Evolutionary conservation across 2,888 invertebrate genomes (phyloP).

Genomic region (Pecten maximus): DNA sequence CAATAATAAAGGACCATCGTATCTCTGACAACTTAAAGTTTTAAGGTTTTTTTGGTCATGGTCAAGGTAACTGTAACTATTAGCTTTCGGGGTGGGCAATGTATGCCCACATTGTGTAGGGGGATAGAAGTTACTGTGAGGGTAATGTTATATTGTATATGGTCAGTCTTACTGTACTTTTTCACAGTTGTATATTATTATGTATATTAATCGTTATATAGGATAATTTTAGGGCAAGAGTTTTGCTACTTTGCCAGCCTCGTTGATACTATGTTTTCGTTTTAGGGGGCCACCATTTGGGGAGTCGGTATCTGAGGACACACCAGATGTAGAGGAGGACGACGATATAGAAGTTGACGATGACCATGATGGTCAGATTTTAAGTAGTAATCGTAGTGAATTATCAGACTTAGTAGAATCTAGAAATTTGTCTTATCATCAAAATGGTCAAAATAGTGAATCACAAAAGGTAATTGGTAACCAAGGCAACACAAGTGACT

Average conservation of each 20-base stretch:
- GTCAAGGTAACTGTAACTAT: too few relatives aligned
- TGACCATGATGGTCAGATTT: not conserved
- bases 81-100: too few relatives aligned
- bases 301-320: constrained; percentile 18
- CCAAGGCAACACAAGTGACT: constrained; percentile 21
- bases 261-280: not conserved
- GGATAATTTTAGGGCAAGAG: too few relatives aligned
- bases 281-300: constrained; percentile 14
- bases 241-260: too few relatives aligned
- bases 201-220: too few relatives aligned
- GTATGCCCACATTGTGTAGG: too few relatives aligned
- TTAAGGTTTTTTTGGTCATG: too few relatives aligned
- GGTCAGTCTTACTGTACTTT: not conserved
- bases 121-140: not conserved
- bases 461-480: not conserved
- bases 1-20: too few relatives aligned
- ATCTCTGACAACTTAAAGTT: too few relatives aligned
- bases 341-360: constrained; percentile 26
- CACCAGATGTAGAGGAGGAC: not conserved
- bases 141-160: not conserved
- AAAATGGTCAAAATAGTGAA: not conserved
- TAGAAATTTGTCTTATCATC: constrained; percentile 9
- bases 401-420: constrained; percentile 10
- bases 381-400: not conserved
- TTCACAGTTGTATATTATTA: too few relatives aligned